Conservation (phyloP, 2,113 vertebrate genomes). For the Thalassarche chlororhynchos region DNA sequence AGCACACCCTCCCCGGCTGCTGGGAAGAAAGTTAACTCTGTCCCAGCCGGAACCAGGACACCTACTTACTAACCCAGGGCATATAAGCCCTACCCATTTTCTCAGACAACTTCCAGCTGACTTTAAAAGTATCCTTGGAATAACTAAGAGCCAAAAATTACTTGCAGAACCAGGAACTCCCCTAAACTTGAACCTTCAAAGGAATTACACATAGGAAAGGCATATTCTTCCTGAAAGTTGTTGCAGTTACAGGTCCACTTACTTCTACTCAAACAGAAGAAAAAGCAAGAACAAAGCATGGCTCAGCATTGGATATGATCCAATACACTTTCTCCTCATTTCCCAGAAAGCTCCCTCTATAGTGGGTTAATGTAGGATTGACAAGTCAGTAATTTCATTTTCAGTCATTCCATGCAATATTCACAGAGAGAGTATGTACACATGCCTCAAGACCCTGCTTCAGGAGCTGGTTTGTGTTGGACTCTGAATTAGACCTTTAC, state of each 20-base stretch:
- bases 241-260: background rate
- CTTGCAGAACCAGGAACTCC: background rate
- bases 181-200: background rate
- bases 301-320: background rate
- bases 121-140: background rate
- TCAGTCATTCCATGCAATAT: background rate
- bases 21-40: too few relatives aligned
- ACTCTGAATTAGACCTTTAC: background rate
- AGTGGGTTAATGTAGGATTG: background rate
- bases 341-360: background rate
- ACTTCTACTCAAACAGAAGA: background rate
- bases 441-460: background rate
- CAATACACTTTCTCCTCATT: background rate
- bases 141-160: background rate
- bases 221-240: background rate
- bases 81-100: background rate
- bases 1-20: too few relatives aligned
- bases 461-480: background rate
- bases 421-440: background rate
- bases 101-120: background rate
- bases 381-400: background rate
- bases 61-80: background rate
- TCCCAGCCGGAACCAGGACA: too few relatives aligned
- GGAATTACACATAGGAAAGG: background rate
- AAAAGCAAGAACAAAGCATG: background rate